Base-by-base conservation (phyloP, 2,797 vertebrate species). In the Parauchenoglanis punctatus region DNA sequence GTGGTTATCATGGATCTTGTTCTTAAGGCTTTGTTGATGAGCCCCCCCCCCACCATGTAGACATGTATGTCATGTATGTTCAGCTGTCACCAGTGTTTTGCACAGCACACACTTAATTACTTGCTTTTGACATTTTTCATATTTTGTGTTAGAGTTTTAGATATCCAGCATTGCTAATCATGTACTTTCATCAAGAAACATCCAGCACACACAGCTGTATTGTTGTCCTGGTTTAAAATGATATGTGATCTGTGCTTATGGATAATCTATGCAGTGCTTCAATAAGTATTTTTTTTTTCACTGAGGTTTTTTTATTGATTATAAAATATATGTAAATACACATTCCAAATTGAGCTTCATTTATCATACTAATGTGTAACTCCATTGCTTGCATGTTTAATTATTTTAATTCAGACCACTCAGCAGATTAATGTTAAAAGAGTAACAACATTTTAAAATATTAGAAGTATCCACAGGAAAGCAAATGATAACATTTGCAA, bases 311-410 rank as follows among this genome's bases (percentile, higher is more conserved):
- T 1, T 68, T 31, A 5, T 46, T 13, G 23, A 40, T 72, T 40
- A 49, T 46, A 49, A 46, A 44, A 6, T n/a, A 8, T 31, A 78
- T 31, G 35, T 17, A 54, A 10, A 75, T 17, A 54, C 2, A 35
- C 17, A 31, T 54, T 83, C 46, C 12, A 4, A 73, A 73, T n/a
- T 44, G 1, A 44, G 83, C 83, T 73, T 73, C 12, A 49, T 75
- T 63, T 76, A 18, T 85, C 44, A 52, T 85, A 65, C 72, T 77
- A 63, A 89, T 84, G 67, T 73, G 52, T 59, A 56, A 49, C 8
- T 28, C 15, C 5, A 44, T 31, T 40, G 67, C 25, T 84, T 84
- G 52, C 67, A 72, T 84, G 70, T 59, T 58, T 3, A 44, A 35
- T 73, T 0, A 59, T 44, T 58, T 56, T 44, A 44, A 40, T 40